Evolutionary conservation across 1,140 invertebrate species (phyloP).

Genomic region (Hycleus phaleratus): DNA sequence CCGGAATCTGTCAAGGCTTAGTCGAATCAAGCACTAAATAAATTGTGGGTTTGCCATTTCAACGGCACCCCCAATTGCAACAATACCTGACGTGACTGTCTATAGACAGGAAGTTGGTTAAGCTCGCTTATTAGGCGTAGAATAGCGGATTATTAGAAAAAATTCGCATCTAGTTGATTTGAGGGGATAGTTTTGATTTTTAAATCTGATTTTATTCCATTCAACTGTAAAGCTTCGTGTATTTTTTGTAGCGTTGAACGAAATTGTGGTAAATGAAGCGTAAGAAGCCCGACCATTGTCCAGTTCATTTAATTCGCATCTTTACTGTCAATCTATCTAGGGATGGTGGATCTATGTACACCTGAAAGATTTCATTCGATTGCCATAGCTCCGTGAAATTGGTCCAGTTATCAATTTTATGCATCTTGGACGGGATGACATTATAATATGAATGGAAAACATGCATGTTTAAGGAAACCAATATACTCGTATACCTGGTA

Average conservation of each 20-base stretch:
- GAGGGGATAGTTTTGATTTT: too few relatives aligned
- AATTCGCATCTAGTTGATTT: too few relatives aligned
- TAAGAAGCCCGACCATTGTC: constrained; percentile 23
- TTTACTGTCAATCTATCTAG: constrained; percentile 22
- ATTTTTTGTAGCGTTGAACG: background rate
- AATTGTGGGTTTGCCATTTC: constrained; percentile 6
- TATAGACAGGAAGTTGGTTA: too few relatives aligned
- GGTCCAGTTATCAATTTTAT: constrained; percentile 28
- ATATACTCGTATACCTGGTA: too few relatives aligned
- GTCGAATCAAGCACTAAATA: background rate
- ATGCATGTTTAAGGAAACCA: too few relatives aligned
- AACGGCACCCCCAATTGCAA: background rate
- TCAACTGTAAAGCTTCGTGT: too few relatives aligned
- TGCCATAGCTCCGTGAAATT: constrained; percentile 18
- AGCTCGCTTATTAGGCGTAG: too few relatives aligned
- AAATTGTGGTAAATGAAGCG: constrained; percentile 22
- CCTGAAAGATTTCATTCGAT: too few relatives aligned
- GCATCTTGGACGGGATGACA: constrained; percentile 26
- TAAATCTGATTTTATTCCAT: too few relatives aligned
- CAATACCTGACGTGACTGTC: background rate
- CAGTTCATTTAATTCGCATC: constrained; percentile 29
- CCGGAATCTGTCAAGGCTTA: background rate
- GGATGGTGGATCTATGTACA: background rate
- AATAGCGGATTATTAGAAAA: too few relatives aligned
- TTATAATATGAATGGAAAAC: constrained; percentile 25